A percentile compares a stretch with the other conserved stretches of the same genome.
These are phyloP conservation scores for Sicus ferrugineus DNA, from an alignment of 2,888 invertebrate genomes.

Conservation along the genomic window DNA sequence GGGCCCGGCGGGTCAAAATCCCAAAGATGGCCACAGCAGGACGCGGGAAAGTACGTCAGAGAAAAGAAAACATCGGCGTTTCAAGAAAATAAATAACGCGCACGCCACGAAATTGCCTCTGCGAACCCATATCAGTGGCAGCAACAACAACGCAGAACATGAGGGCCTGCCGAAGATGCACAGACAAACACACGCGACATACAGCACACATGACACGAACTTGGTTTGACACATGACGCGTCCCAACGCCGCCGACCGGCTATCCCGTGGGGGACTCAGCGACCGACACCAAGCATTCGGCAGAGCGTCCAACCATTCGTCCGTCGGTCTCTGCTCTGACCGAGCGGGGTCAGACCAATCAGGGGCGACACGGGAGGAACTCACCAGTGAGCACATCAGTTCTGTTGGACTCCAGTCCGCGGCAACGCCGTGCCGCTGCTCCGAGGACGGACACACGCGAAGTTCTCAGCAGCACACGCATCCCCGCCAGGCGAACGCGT, in stretches of 20 bases:
- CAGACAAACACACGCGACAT: neutral
- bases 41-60: constrained; percentile 1
- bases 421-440: constrained; percentile 13
- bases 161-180: constrained; percentile 3
- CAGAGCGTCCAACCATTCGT: constrained; percentile 5
- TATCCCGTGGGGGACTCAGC: neutral
- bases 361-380: constrained; percentile 30
- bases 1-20: constrained; percentile 34
- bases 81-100: constrained; percentile 42
- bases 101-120: constrained; percentile 41
- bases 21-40: constrained; percentile 34
- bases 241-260: neutral
- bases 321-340: constrained; percentile 1
- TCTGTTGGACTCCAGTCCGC: constrained; percentile 30
- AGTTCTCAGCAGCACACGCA: constrained; percentile 11
- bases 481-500: neutral
- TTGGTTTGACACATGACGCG: constrained; percentile 32
- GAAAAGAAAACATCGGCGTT: constrained; percentile 31
- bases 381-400: constrained; percentile 33
- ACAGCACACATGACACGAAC: constrained; percentile 34
- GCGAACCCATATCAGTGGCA: constrained; percentile 26
- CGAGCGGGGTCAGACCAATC: neutral
- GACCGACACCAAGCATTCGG: constrained; percentile 19
- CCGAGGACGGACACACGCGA: constrained; percentile 33
- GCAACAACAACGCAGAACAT: constrained; percentile 40